A percentile compares a stretch with the other conserved stretches of the same genome.
Conservation (phyloP, 2,113 vertebrate species). For the Chaetura pelagica region DNA sequence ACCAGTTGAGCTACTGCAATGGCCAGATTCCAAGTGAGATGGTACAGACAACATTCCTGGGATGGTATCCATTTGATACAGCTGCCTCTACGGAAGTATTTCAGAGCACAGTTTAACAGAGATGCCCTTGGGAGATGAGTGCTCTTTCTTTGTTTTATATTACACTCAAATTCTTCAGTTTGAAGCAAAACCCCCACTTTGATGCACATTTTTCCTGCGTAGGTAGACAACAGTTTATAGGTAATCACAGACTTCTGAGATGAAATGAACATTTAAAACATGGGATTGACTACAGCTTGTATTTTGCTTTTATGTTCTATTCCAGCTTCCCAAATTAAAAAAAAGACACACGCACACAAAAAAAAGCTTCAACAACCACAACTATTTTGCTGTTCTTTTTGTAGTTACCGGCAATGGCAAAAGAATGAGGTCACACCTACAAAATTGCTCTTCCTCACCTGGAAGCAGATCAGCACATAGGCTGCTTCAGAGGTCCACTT, state of each 20-base stretch:
- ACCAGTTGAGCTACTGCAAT: background rate
- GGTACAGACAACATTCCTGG: background rate
- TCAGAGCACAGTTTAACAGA: background rate
- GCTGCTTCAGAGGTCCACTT: conserved; percentile 46
- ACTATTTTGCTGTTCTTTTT: background rate
- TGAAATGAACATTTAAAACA: background rate
- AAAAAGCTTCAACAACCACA: background rate
- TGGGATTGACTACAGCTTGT: background rate
- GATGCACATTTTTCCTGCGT: background rate
- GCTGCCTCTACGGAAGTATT: background rate
- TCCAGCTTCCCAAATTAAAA: background rate
- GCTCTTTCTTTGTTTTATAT: background rate
- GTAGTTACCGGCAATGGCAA: background rate
- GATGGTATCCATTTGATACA: background rate
- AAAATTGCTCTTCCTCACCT: conserved; percentile 1
- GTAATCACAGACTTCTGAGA: background rate
- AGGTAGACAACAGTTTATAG: background rate
- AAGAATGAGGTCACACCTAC: background rate
- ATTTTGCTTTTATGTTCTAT: background rate
- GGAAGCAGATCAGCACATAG: conserved; percentile 6
- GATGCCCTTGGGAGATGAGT: background rate
- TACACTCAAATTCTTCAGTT: background rate
- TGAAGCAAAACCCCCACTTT: background rate
- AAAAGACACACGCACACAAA: background rate
- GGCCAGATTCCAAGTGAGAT: background rate